These are phyloP conservation scores for Tetragonula clypearis DNA, from an alignment of 1,140 invertebrate species.

Conservation along the genomic window DNA sequence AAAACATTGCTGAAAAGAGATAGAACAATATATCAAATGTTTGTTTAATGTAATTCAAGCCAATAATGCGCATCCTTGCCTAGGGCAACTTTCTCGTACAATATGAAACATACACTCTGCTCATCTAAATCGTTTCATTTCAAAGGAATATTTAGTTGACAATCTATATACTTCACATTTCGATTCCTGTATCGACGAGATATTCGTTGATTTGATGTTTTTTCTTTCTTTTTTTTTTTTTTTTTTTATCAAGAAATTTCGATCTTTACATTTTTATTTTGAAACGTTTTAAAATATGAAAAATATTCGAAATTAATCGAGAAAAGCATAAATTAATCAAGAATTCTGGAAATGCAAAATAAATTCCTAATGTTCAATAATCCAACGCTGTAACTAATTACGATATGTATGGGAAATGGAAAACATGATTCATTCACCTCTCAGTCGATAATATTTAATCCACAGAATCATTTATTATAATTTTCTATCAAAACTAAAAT, in stretches of 20 bases:
- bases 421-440: background rate
- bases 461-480: background rate
- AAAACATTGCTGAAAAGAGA: conserved; percentile 5
- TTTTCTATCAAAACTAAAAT: background rate
- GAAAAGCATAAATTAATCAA: background rate
- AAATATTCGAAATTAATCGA: background rate
- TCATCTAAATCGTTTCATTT: conserved; percentile 9
- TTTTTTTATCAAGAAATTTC: background rate
- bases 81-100: conserved; percentile 69
- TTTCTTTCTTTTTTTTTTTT: too few species aligned
- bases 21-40: conserved; percentile 41
- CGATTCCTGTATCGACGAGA: background rate
- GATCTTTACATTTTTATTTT: background rate
- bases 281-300: background rate
- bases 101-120: conserved; percentile 62
- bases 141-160: background rate
- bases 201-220: background rate
- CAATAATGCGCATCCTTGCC: conserved; percentile 81
- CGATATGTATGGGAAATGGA: background rate
- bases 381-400: background rate
- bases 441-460: background rate
- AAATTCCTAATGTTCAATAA: background rate
- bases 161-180: background rate
- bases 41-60: conserved; percentile 81
- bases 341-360: background rate